These are phyloP conservation scores for Penaeus chinensis DNA, from an alignment of 1,140 invertebrate genomes.

Conservation along the genomic window DNA sequence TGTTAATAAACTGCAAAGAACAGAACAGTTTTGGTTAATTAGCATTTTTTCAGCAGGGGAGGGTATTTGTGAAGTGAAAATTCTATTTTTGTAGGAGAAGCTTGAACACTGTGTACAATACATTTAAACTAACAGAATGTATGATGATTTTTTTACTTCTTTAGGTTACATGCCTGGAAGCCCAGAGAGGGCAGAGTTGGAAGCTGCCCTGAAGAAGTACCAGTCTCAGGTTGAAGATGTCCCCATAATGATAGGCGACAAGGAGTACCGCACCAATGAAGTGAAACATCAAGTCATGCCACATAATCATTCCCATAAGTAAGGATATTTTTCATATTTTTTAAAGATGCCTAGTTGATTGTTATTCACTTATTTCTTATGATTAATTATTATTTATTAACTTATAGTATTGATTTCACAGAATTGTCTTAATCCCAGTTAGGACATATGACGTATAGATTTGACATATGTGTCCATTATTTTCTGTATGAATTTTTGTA, in stretches of 20 bases:
- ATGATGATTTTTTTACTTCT: slow-evolving; percentile 40
- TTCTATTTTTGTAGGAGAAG: too few relatives aligned
- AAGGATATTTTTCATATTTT: slow-evolving; percentile 51
- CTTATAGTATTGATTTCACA: too few relatives aligned
- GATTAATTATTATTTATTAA: too few relatives aligned
- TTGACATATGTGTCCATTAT: too few relatives aligned
- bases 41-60: too few relatives aligned
- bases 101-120: background rate
- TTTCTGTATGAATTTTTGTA: too few relatives aligned
- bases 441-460: too few relatives aligned
- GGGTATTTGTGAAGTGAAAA: too few relatives aligned
- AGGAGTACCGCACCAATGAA: slow-evolving; percentile 83
- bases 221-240: slow-evolving; percentile 80
- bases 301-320: slow-evolving; percentile 64
- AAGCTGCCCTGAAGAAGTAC: slow-evolving; percentile 78
- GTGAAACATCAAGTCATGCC: slow-evolving; percentile 82
- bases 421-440: too few relatives aligned
- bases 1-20: too few relatives aligned
- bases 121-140: slow-evolving; percentile 13
- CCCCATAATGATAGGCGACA: slow-evolving; percentile 91
- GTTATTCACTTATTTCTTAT: background rate
- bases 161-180: slow-evolving; percentile 83
- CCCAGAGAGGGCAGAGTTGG: slow-evolving; percentile 81
- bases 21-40: too few relatives aligned
- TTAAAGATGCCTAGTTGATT: slow-evolving; percentile 7